These are phyloP conservation scores for Hyperoplus lanceolatus DNA, from an alignment of 2,797 vertebrate genomes.

Conservation along the genomic window DNA sequence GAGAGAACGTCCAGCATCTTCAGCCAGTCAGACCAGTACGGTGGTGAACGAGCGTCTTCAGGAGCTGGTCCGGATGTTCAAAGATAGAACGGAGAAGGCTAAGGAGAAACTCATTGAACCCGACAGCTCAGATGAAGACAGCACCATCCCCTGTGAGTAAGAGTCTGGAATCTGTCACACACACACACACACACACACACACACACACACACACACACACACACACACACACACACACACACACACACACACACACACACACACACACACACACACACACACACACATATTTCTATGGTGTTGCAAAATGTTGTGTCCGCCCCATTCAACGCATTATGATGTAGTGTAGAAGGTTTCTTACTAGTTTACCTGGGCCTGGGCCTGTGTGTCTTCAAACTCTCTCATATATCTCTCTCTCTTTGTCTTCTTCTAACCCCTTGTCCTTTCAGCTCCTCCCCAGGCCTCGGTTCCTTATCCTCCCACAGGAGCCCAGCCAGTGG, in stretches of 20 bases:
- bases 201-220: neutral
- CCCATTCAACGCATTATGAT: too few relatives aligned
- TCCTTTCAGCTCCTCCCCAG: slow-evolving; percentile 83
- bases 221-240: too few relatives aligned
- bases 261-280: too few relatives aligned
- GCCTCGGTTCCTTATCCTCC: slow-evolving; percentile 71
- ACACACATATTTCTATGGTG: too few relatives aligned
- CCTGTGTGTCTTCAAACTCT: neutral
- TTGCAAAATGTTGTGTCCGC: too few relatives aligned
- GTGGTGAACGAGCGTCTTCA: slow-evolving; percentile 91
- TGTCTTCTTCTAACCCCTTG: neutral
- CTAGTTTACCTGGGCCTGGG: neutral
- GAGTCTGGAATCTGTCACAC: neutral
- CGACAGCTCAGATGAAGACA: slow-evolving; percentile 93
- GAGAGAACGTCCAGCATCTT: slow-evolving; percentile 87
- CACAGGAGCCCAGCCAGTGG: slow-evolving; percentile 48
- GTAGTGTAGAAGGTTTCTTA: too few relatives aligned
- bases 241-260: too few relatives aligned
- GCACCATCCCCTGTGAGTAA: slow-evolving; percentile 88
- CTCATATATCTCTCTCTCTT: neutral
- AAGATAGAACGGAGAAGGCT: slow-evolving; percentile 93
- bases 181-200: neutral
- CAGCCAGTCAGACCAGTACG: slow-evolving; percentile 90
- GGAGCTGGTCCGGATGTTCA: slow-evolving; percentile 96
- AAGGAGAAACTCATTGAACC: slow-evolving; percentile 96